Evolutionary conservation across 2,888 invertebrate genomes (phyloP).

Genomic region (Pemphredon lugubris): DNA sequence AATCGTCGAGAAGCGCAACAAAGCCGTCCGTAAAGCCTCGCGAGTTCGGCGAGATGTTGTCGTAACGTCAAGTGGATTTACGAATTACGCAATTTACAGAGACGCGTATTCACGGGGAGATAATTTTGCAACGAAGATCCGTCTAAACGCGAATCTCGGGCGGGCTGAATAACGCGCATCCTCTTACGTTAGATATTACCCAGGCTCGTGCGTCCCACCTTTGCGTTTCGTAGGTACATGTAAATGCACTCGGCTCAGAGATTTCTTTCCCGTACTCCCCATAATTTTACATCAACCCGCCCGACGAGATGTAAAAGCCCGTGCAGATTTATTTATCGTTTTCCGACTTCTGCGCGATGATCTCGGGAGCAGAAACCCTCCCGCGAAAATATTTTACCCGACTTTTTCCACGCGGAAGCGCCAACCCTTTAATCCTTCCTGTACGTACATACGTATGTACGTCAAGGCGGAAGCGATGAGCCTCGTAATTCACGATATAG

Average conservation of each 20-base stretch:
- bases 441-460: too few species aligned
- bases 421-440: too few species aligned
- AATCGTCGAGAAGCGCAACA: neutral
- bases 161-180: neutral
- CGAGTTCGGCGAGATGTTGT: neutral
- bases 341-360: neutral
- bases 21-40: neutral
- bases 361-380: neutral
- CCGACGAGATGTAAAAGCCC: neutral
- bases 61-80: conserved; percentile 4
- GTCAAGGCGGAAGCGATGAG: too few species aligned
- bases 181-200: conserved; percentile 1
- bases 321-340: conserved; percentile 10
- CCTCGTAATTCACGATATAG: too few species aligned
- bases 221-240: neutral
- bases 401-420: neutral
- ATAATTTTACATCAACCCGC: neutral
- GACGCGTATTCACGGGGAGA: neutral
- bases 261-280: neutral
- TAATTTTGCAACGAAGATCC: neutral
- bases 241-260: neutral
- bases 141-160: conserved; percentile 1
- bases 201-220: neutral
- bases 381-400: neutral
- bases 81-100: conserved; percentile 2